Base-by-base conservation (phyloP, 2,797 vertebrate genomes). In the Sebastes vulpes region DNA sequence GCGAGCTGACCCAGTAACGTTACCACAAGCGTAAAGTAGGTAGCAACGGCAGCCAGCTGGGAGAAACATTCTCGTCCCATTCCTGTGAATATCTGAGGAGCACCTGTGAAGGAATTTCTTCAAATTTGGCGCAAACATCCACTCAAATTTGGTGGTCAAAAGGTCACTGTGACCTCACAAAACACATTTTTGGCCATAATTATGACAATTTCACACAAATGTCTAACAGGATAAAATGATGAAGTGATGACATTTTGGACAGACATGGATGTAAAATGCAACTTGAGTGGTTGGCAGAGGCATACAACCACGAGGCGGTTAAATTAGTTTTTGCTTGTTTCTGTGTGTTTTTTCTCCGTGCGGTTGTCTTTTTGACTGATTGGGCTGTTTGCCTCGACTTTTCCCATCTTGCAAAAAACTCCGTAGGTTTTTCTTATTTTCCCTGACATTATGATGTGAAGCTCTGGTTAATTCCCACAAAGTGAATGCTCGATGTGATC, bases 281-380 rank as follows among this genome's bases (percentile, higher is more conserved):
- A 0, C 0, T 6, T 42, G 38, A 42, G 0, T 42, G 38, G 14
- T 42, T 42, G 14, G 38, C 5, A 2, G 38, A 42, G 14, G 2
- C 5, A 42, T 42, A 42, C 38, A 16, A 42, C 14, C 38, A 0
- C 14, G 14, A 42, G 38, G 38, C 42, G 6, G 16, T 7, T 46
- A 16, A 46, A 46, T 46, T 46, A 0, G 6, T 46, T 46, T 46
- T 46, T 46, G 42, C 42, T 18, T 46, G 16, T 46, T 46, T 16
- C 14, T 16, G 0, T 42, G 38, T 16, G 14, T 42, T 28, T n/a
- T n/a, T 26, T 42, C 20, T 57, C 12, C 31, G 4, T 58, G 9
- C 4, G 3, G 2, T 29, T 42, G 18, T 61, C 14, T 70, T 0
- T 20, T 26, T 26, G 23, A 65, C 52, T 65, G 32, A 35, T 23